Evolutionary conservation across 2,888 invertebrate genomes (phyloP).

Genomic region (Ophioninae sp.): DNA sequence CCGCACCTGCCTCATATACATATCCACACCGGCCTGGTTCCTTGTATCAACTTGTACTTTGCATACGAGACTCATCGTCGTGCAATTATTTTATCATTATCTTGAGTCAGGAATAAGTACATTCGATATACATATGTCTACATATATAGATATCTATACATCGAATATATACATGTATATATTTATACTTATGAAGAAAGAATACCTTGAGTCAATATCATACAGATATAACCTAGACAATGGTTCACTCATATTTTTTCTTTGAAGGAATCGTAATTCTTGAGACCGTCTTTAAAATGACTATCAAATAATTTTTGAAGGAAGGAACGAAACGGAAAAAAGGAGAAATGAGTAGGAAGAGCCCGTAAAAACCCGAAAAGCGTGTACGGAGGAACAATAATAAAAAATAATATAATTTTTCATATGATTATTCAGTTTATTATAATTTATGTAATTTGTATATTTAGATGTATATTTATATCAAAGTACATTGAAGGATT

Average conservation of each 20-base stretch:
- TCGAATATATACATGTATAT: slow-evolving; percentile 31
- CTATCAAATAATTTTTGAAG: neutral
- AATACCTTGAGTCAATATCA: neutral
- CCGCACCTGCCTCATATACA: slow-evolving; percentile 45
- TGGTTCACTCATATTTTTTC: neutral
- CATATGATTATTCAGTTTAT: no score
- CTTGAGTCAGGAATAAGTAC: slow-evolving; percentile 19
- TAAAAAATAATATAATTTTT: no score
- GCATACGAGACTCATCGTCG: slow-evolving; percentile 49
- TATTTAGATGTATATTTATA: no score
- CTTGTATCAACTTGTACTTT: slow-evolving; percentile 42
- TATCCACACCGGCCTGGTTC: slow-evolving; percentile 16
- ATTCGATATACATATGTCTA: neutral
- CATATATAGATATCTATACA: neutral
- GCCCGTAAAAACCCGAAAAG: no score
- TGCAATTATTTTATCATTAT: slow-evolving; percentile 47
- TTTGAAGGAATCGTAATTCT: neutral
- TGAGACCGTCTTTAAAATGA: neutral
- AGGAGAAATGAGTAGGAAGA: no score
- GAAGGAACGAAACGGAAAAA: no score
- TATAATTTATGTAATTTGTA: no score
- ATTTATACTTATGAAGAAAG: neutral
- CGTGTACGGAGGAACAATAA: no score
- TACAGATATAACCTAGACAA: neutral
- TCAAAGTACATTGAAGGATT: neutral